Base-by-base conservation (phyloP, 2,797 vertebrate genomes). In the Pangasius djambal region DNA sequence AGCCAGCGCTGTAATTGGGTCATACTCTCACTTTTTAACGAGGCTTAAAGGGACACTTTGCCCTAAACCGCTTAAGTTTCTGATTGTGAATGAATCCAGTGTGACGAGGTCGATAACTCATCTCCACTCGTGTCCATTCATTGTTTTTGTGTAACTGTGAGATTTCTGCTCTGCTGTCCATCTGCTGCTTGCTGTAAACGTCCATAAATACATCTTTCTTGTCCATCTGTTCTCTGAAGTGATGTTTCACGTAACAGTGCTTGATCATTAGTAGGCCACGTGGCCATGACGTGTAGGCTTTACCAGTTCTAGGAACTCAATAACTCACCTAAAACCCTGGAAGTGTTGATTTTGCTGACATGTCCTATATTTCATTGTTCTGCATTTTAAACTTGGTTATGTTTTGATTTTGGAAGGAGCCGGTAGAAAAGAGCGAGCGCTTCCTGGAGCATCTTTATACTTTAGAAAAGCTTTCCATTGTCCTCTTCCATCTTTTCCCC, bases 1-100 rank as follows among this genome's bases (percentile, higher is more conserved):
- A 48, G 52, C 69, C 85, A 31, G n/a, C 3, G 6, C 57, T 44
- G 22, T 81, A 81, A 87, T 87, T 69, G 57, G 86, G 86, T 81
- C 86, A 67, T 37, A 79, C 61, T 50, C 75, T 20, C 44, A 69
- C 22, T 57, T 87, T 81, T 69, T 37, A 69, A 70, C 48, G 0
- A 59, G 50, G 63, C 86, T 87, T 87, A 81, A 52, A 87, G 75
- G 44, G 44, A 87, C 31, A 55, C 44, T 65, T 87, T 25, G 48
- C 74, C 59, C 28, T 48, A 75, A 40, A 67, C 28, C 22, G 1
- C 75, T 87, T 31, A 61, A 57, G 31, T 3, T 50, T 44, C 44
- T 55, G 44, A 69, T 82, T 59, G 70, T 87, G 77, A 87, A 81
- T 55, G 86, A 67, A 67, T 28, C 74, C 74, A 1, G 59, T 7